These are phyloP conservation scores for Passer montanus DNA, from an alignment of 2,113 vertebrate species.

Conservation along the genomic window DNA sequence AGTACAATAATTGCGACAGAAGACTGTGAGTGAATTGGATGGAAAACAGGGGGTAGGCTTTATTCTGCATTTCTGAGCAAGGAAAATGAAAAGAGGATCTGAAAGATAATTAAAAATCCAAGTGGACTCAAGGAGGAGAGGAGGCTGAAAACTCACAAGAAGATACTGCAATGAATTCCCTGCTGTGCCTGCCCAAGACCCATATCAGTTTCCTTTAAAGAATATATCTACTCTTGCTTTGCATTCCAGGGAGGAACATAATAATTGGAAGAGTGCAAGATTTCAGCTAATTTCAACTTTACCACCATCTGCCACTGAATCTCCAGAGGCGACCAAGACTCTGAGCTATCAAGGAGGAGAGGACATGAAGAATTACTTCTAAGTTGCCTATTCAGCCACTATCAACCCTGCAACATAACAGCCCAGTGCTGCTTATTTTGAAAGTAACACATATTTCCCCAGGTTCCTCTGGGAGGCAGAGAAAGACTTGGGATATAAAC, in stretches of 20 bases:
- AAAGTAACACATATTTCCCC: not conserved
- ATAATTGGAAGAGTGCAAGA: not conserved
- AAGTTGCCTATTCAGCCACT: conserved; percentile 5
- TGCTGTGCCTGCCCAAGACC: not conserved
- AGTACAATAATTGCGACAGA: conserved; percentile 42
- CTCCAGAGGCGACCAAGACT: conserved; percentile 12
- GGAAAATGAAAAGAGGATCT: conserved; percentile 39
- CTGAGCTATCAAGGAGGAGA: conserved; percentile 14
- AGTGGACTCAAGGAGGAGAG: conserved; percentile 4
- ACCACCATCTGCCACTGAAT: conserved; percentile 22
- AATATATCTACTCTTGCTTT: not conserved
- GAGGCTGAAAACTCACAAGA: conserved; percentile 13
- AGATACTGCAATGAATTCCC: not conserved
- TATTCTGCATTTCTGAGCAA: conserved; percentile 37
- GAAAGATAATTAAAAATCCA: conserved; percentile 61
- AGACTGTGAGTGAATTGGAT: conserved; percentile 46
- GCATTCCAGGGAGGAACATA: not conserved
- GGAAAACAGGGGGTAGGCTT: conserved; percentile 42
- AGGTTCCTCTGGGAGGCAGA: not conserved
- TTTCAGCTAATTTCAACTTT: conserved; percentile 49
- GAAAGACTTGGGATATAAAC: conserved; percentile 5
- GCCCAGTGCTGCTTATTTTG: not conserved
- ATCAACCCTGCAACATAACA: not conserved
- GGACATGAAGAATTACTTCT: conserved; percentile 10
- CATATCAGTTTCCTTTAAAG: not conserved